These are phyloP conservation scores for Cotesia chilonis DNA, from an alignment of 1,140 invertebrate species.

Conservation along the genomic window DNA sequence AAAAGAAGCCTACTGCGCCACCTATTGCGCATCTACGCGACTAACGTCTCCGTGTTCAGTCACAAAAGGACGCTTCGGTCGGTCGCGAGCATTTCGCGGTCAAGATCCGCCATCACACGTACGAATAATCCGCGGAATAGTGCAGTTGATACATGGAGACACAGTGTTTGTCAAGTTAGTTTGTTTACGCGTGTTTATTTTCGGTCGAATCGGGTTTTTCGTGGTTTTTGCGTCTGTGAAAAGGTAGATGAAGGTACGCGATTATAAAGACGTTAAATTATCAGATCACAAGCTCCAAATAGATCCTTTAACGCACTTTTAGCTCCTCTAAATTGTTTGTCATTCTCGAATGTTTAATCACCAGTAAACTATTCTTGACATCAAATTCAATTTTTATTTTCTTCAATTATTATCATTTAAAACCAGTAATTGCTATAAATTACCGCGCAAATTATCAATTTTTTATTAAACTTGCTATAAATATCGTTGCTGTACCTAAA, in stretches of 20 bases:
- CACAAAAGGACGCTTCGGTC: too few relatives aligned
- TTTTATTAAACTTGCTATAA: too few relatives aligned
- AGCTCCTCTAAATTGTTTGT: slow-evolving; percentile 35
- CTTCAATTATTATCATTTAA: too few relatives aligned
- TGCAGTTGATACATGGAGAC: slow-evolving; percentile 57
- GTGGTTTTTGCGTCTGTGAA: slow-evolving; percentile 57
- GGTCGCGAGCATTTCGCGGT: too few relatives aligned
- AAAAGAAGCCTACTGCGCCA: too few relatives aligned
- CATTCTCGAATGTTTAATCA: slow-evolving; percentile 26
- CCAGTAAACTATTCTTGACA: slow-evolving; percentile 13
- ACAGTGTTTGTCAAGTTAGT: slow-evolving; percentile 65
- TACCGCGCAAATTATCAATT: too few relatives aligned
- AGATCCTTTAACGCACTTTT: slow-evolving; percentile 24
- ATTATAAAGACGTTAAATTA: slow-evolving; percentile 22
- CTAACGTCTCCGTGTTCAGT: too few relatives aligned
- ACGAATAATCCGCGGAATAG: slow-evolving; percentile 22
- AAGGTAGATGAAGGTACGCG: slow-evolving; percentile 68
- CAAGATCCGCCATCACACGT: too few relatives aligned
- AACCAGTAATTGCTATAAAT: too few relatives aligned
- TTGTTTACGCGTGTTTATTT: slow-evolving; percentile 65
- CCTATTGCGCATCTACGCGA: too few relatives aligned
- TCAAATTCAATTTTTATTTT: slow-evolving; percentile 27
- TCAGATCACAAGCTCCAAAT: slow-evolving; percentile 32
- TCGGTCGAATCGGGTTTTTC: slow-evolving; percentile 55
- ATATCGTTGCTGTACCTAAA: too few relatives aligned